Percentiles rank a stretch among this genome's conserved stretches.
These are phyloP conservation scores for Serranochromis macrocephalus DNA, from an alignment of 2,113 vertebrate genomes.

Conservation along the genomic window DNA sequence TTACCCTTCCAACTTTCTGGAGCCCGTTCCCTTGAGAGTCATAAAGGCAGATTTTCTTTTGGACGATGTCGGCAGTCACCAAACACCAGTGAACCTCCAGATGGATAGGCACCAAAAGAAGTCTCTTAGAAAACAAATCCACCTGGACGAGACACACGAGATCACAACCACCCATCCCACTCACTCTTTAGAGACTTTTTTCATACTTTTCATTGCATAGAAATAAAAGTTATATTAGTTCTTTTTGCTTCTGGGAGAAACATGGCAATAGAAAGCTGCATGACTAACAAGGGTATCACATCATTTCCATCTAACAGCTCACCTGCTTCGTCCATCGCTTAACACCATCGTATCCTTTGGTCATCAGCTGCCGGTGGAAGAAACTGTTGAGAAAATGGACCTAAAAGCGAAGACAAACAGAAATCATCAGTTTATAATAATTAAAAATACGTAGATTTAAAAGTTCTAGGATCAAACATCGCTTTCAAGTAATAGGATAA, in stretches of 20 bases:
- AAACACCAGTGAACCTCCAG: conserved; percentile 98
- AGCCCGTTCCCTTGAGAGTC: conserved; percentile 92
- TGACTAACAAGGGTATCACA: not conserved
- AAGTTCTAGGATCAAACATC: not conserved
- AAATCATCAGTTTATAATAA: not conserved
- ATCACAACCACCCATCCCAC: not conserved
- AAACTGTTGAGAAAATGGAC: conserved; percentile 99
- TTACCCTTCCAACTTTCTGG: conserved; percentile 91
- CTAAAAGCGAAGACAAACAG: conserved; percentile 45
- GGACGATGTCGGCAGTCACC: conserved; percentile 84
- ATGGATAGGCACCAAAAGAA: conserved; percentile 92
- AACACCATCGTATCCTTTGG: conserved; percentile 96
- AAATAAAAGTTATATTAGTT: not conserved
- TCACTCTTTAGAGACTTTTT: not conserved
- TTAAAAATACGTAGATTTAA: not conserved
- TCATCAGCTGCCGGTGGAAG: conserved; percentile 95
- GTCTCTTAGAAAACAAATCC: conserved; percentile 90
- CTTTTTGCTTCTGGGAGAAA: not conserved
- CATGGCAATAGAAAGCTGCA: not conserved
- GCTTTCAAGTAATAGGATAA: not conserved
- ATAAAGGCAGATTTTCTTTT: conserved; percentile 87
- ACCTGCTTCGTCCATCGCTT: conserved; percentile 98
- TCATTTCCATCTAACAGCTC: not conserved
- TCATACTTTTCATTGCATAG: not conserved
- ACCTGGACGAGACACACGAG: conserved; percentile 68